Evolutionary conservation across 2,888 invertebrate genomes (phyloP), one percentile per base, ranked within the genome.

Genomic region (Noctua pronuba): DNA sequence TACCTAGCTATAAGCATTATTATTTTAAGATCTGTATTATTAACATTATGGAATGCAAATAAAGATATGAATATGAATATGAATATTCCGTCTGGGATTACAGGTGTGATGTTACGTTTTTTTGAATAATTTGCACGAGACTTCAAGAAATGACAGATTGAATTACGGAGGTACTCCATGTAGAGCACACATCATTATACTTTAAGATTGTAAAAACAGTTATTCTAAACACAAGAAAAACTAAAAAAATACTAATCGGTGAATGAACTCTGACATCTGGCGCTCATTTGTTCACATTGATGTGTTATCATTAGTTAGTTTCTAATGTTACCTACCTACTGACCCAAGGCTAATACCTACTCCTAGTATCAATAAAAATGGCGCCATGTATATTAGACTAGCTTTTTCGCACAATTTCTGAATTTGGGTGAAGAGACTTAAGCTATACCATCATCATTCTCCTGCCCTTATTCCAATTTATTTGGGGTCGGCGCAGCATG

Each of bases 191-290:
- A 58, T 28, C 24, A 4, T 24, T 52, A 24, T 35, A 31, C 6
- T 7, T 16, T 0, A 28, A 35, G 44, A 35, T 52, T 41, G 1
- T 24, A 41, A 13, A 68, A 69, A 69, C 18, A 31, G 18, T 28
- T 64, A 31, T 55, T 64, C 6, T 28, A 11, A 31, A 65, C n/a
- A 38, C 28, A 66, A 66, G 28, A 8, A 79, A 83, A 49, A 62
- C 11, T 0, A 1, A 62, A 72, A 72, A 66, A 82, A 31, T 7
- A 24, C n/a, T 60, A 60, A 85, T 82, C 79, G 73, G 73, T 79
- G 31, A 71, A 73, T 65, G 79, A 84, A 73, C 86, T 65, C 58
- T 86, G 62, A 73, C 86, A 86, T 86, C 68, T 72, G 74, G 65
- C 44, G 60, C 71, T 67, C 24, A 73, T 67, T 78, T 28, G 64